These are phyloP conservation scores for Malurus leucopterus DNA, from an alignment of 2,797 vertebrate species.

Conservation along the genomic window DNA sequence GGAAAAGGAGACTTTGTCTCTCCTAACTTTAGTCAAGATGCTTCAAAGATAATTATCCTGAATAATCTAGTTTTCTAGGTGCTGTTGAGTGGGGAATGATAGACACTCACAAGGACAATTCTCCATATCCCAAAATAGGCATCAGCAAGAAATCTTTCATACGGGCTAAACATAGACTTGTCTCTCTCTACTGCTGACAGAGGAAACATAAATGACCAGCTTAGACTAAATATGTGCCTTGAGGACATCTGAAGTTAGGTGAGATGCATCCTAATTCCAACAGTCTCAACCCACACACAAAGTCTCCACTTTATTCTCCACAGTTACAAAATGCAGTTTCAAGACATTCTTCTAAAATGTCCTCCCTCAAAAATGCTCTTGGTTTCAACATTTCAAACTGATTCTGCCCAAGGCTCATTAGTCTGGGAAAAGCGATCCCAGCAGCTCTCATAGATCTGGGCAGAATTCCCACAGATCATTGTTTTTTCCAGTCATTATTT, in stretches of 20 bases:
- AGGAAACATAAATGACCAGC: background rate
- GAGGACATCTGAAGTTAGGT: background rate
- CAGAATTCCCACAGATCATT: constrained; percentile 19
- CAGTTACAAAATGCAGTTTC: constrained; percentile 23
- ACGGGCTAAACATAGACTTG: background rate
- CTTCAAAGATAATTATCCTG: background rate
- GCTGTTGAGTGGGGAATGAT: background rate
- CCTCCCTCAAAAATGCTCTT: constrained; percentile 51
- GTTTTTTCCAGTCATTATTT: constrained; percentile 32
- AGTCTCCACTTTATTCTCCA: background rate
- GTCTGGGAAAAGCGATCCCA: constrained; percentile 3
- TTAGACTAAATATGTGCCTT: background rate
- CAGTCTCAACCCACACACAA: background rate
- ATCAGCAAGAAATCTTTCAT: background rate
- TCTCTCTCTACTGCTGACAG: background rate
- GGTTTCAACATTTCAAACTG: constrained; percentile 38
- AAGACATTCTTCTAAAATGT: constrained; percentile 37
- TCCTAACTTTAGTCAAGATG: background rate
- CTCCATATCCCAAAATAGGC: background rate
- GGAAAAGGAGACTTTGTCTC: background rate
- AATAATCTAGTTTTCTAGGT: background rate
- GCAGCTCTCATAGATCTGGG: constrained; percentile 20
- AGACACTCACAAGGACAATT: background rate
- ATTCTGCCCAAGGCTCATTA: constrained; percentile 28
- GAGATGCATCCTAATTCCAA: background rate